These are phyloP conservation scores for Thereva unica DNA, from an alignment of 2,888 invertebrate genomes.

Conservation along the genomic window DNA sequence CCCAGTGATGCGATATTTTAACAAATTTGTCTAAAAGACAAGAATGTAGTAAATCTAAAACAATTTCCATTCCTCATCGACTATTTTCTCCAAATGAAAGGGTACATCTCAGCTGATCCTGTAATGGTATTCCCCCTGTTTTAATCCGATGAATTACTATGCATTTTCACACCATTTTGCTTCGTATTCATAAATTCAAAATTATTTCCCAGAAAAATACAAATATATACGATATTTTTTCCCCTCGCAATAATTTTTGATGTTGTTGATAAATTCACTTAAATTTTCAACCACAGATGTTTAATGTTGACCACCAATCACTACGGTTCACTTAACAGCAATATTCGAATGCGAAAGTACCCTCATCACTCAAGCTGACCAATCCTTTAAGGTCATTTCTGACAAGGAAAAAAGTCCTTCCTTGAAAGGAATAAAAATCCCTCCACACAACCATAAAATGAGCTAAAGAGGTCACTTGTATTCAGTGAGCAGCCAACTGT, in stretches of 20 bases:
- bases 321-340: slow-evolving; percentile 31
- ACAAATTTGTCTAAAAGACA: too few relatives aligned
- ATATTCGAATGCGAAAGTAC: slow-evolving; percentile 4
- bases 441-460: slow-evolving; percentile 35
- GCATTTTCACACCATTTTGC: too few relatives aligned
- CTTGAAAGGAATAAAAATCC: slow-evolving; percentile 30
- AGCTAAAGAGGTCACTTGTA: slow-evolving; percentile 41
- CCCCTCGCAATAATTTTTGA: not conserved
- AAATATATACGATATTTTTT: too few relatives aligned
- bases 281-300: slow-evolving; percentile 25
- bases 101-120: too few relatives aligned
- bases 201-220: too few relatives aligned
- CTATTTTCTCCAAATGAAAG: too few relatives aligned
- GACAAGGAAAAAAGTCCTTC: slow-evolving; percentile 9
- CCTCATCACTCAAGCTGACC: slow-evolving; percentile 21
- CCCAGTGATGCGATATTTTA: too few relatives aligned
- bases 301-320: slow-evolving; percentile 34
- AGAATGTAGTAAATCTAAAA: too few relatives aligned
- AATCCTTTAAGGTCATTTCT: slow-evolving; percentile 24
- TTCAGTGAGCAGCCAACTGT: slow-evolving; percentile 39
- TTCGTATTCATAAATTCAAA: too few relatives aligned
- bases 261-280: not conserved
- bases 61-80: too few relatives aligned
- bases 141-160: too few relatives aligned
- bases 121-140: too few relatives aligned